Evolutionary conservation across 2,797 vertebrate genomes (phyloP).

Genomic region (Nothura maculosa): DNA sequence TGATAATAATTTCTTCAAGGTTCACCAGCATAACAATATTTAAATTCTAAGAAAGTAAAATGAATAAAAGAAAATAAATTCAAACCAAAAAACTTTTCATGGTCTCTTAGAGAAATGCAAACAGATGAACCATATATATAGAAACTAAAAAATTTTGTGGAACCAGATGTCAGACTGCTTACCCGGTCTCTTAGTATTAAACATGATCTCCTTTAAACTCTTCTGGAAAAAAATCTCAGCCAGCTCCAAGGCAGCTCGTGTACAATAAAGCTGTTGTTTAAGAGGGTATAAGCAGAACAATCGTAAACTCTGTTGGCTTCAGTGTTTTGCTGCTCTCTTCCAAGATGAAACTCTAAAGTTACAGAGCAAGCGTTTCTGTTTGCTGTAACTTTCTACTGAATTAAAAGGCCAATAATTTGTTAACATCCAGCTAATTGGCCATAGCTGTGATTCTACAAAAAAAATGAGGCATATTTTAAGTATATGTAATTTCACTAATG

Average conservation of each 20-base stretch:
- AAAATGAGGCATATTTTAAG: not conserved
- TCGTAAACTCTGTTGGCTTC: not conserved
- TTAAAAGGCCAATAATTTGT: not conserved
- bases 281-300: not conserved
- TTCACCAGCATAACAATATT: not conserved
- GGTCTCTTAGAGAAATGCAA: not conserved
- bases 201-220: conserved; percentile 30
- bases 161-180: not conserved
- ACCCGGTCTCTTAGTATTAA: not conserved
- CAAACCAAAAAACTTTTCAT: not conserved
- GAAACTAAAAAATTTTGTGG: not conserved
- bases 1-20: not conserved
- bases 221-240: conserved; percentile 1
- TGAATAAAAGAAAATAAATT: not conserved
- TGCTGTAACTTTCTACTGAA: not conserved
- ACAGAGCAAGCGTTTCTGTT: not conserved
- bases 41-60: not conserved
- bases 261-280: conserved; percentile 60
- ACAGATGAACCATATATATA: rapidly evolving
- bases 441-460: not conserved
- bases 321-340: not conserved
- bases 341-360: not conserved
- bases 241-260: conserved; percentile 28
- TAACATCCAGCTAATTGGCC: not conserved
- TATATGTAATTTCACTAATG: not conserved